Base-by-base conservation (phyloP, 2,113 vertebrate species). In the Podarcis raffonei region DNA sequence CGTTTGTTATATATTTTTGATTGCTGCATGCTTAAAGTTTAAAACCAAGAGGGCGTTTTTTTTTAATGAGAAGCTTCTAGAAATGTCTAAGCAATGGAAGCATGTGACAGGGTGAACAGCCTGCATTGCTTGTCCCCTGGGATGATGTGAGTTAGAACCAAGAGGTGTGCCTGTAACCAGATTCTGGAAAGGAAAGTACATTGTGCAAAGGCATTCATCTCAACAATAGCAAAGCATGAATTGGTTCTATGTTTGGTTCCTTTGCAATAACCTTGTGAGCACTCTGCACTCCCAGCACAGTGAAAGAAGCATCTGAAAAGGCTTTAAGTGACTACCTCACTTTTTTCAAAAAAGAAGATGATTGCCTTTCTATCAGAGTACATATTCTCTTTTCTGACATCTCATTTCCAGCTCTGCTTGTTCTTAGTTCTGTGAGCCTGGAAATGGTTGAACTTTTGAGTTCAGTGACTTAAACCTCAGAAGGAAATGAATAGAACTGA, bases 341-440 rank as follows among this genome's bases (percentile, higher is more conserved):
- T 81, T 90, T 53, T 48, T 48, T 48, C 2, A 11, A 53, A 11
- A 74, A 12, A 74, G n/a, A 83, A 39, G 27, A 12, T 4, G 8
- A 66, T 5, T 78, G 23, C 15, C 25, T 8, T 69, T 59, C 78
- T 85, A 89, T 57, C 5, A 48, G 68, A 78, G 81, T 1, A 66
- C 3, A 48, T 6, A 0, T 12, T 86, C 88, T 68, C 78, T 27
- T 88, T 87, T 88, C 27, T 85, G 39, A 83, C 32, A 68, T 65
- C 53, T 90, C 69, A 59, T n/a, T 90, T 89, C 22, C 77, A 68
- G 16, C n/a, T 3, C 11, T 89, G 35, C 71, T 30, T n/a, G 71
- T 90, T 83, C 20, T 85, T 92, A 74, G 11, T 74, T 7, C 69
- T 85, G 13, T 1, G 65, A 90, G 91, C 30, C 1, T 71, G 69